Percentiles rank a stretch among this genome's conserved stretches.
These are phyloP conservation scores for Euschistus heros DNA, from an alignment of 1,140 invertebrate species.

Conservation along the genomic window DNA sequence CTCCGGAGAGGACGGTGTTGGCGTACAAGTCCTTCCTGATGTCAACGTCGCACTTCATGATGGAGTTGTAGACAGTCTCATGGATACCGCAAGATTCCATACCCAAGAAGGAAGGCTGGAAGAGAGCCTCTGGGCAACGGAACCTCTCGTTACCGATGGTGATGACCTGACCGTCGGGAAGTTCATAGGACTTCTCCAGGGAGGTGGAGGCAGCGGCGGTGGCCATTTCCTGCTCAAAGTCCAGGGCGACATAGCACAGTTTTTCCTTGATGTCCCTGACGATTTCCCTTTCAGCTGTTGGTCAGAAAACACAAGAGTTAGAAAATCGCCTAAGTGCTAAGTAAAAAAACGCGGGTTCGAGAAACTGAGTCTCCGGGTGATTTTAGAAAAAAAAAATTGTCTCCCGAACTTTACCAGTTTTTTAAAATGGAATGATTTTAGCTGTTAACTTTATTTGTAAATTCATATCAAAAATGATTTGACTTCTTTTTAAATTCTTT, in stretches of 20 bases:
- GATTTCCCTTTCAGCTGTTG: slow-evolving; percentile 83
- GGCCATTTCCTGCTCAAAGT: slow-evolving; percentile 81
- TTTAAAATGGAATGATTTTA: too few relatives aligned
- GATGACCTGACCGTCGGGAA: slow-evolving; percentile 66
- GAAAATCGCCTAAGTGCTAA: not conserved
- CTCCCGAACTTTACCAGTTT: too few relatives aligned
- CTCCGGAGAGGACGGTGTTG: slow-evolving; percentile 79
- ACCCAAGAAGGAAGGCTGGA: slow-evolving; percentile 69
- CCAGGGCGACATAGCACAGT: slow-evolving; percentile 71
- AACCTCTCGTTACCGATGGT: slow-evolving; percentile 82
- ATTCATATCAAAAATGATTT: too few relatives aligned
- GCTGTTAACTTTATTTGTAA: too few relatives aligned
- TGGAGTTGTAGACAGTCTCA: slow-evolving; percentile 78
- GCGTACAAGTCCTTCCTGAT: slow-evolving; percentile 68
- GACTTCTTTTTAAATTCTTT: not conserved
- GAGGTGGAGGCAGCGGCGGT: slow-evolving; percentile 67
- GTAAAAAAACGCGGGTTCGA: too few relatives aligned
- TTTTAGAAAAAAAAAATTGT: too few relatives aligned
- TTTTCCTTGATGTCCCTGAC: slow-evolving; percentile 93
- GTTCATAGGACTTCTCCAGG: slow-evolving; percentile 72
- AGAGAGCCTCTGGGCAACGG: slow-evolving; percentile 74
- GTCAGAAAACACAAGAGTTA: slow-evolving; percentile 18
- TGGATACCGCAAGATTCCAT: slow-evolving; percentile 77
- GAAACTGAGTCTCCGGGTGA: too few relatives aligned
- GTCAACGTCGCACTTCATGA: slow-evolving; percentile 82